Evolutionary conservation across 1,140 invertebrate species (phyloP), one percentile per base, ranked within the genome.

Genomic region (Belonocnema kinseyi): DNA sequence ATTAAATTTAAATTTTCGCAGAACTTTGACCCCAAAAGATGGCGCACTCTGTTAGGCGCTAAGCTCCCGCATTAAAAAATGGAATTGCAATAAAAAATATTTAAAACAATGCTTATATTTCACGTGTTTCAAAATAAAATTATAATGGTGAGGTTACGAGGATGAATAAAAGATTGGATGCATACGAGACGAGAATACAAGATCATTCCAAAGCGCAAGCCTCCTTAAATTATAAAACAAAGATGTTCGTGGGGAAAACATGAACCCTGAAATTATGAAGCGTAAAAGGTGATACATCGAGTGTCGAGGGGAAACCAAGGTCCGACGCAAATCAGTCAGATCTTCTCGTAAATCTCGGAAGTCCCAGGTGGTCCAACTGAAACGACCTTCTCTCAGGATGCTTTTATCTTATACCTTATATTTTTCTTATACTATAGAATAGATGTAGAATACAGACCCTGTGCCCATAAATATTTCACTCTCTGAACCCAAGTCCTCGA

Each of bases 261-360:
- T 40, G 58, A 66, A 40, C 58, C 53, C 21, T 66, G 26, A 66
- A 66, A 66, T 40, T 66, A 66, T 66, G 33, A 66, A 40, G 61
- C 61, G 61, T 33, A 40, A 66, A 61, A 33, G 19, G 26, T 61
- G 58, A 61, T 26, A 33, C 21, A 61, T 33, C 21, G 61, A 46
- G 61, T 66, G 61, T 66, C 16, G 26, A 40, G 61, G 3, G 14
- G 40, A 66, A 40, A 8, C 61, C 61, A 66, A 66, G 61, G 61
- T 14, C 61, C 33, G 40, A 66, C 61, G 61, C 61, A 66, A 66
- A 66, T 66, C 61, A 66, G 61, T 66, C 61, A 66, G 61, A 66
- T 66, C 61, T 66, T 40, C 61, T n/a, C 61, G 61, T 66, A 66
- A 66, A 66, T 66, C 26, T 66, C 13, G 40, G 33, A 40, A 66